phyloP scores from a whole-genome alignment of 2,797 vertebrate species.

The Coreius guichenoti region DNA sequence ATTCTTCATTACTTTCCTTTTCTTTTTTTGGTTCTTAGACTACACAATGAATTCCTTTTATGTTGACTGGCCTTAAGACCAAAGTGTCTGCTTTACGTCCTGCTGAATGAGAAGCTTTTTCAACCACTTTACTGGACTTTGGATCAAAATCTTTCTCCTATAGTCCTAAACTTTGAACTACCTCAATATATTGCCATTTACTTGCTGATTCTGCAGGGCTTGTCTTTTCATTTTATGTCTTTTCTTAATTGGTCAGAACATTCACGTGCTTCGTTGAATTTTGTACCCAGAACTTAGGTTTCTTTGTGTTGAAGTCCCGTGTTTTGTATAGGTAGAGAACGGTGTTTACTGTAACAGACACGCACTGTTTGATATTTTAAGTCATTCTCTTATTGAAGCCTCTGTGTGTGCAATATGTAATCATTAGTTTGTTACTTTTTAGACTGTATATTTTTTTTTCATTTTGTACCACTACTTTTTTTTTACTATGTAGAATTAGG shows the following conservation, averaged over 20 bases:
- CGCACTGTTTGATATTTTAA: slow-evolving; percentile 61
- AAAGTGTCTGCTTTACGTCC: slow-evolving; percentile 60
- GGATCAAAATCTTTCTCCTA: slow-evolving; percentile 54
- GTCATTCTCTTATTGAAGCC: slow-evolving; percentile 57
- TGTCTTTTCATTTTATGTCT: slow-evolving; percentile 28
- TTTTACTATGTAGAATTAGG: slow-evolving; percentile 73
- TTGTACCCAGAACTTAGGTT: slow-evolving; percentile 17
- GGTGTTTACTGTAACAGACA: slow-evolving; percentile 58
- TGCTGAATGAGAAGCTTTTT: slow-evolving; percentile 59
- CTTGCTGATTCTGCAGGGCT: slow-evolving; percentile 52
- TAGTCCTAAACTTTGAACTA: slow-evolving; percentile 61
- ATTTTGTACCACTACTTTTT: slow-evolving; percentile 73
- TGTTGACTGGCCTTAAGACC: slow-evolving; percentile 53
- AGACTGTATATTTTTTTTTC: slow-evolving; percentile 72
- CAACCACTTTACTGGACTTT: slow-evolving; percentile 61
- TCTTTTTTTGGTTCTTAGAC: slow-evolving; percentile 34
- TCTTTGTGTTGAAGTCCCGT: slow-evolving; percentile 37
- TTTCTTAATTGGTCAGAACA: slow-evolving; percentile 37
- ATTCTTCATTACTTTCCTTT: slow-evolving; percentile 42
- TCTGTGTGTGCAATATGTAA: slow-evolving; percentile 78
- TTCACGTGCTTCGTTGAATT: slow-evolving; percentile 37
- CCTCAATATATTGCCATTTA: slow-evolving; percentile 60
- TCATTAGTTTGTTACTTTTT: slow-evolving; percentile 67
- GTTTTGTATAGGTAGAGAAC: slow-evolving; percentile 54
- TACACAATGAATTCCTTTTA: slow-evolving; percentile 40